These are phyloP conservation scores for Oligia fasciuncula DNA, from an alignment of 2,888 invertebrate genomes.

Conservation along the genomic window DNA sequence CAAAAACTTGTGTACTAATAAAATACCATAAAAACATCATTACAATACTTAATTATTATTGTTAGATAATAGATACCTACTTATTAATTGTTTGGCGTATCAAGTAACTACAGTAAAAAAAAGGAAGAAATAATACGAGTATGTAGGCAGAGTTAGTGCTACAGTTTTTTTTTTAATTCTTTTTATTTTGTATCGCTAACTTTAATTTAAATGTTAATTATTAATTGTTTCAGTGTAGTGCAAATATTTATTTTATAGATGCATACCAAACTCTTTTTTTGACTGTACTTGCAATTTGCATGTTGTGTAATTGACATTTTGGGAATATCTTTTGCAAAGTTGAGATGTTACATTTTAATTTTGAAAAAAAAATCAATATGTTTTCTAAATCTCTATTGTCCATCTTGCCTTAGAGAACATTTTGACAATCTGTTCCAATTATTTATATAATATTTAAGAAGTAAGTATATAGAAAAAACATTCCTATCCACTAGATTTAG, in stretches of 20 bases:
- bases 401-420: not conserved
- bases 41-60: not conserved
- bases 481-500: constrained; percentile 23
- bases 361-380: not conserved
- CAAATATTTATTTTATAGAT: not conserved
- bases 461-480: not conserved
- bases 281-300: constrained; percentile 3
- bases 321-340: not conserved
- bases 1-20: not conserved
- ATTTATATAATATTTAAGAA: not conserved
- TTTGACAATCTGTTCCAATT: not conserved
- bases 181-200: not conserved
- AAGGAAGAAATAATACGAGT: not conserved
- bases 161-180: not conserved
- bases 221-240: not conserved
- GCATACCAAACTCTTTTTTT: not conserved
- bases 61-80: not conserved
- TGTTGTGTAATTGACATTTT: constrained; percentile 6
- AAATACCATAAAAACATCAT: not conserved
- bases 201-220: not conserved
- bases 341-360: not conserved
- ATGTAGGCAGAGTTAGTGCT: too few relatives aligned
- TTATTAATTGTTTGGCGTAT: constrained; percentile 3
- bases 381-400: not conserved
- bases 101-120: constrained; percentile 7